These are phyloP conservation scores for Hirudo medicinalis DNA, from an alignment of 1,140 invertebrate genomes.

Conservation along the genomic window DNA sequence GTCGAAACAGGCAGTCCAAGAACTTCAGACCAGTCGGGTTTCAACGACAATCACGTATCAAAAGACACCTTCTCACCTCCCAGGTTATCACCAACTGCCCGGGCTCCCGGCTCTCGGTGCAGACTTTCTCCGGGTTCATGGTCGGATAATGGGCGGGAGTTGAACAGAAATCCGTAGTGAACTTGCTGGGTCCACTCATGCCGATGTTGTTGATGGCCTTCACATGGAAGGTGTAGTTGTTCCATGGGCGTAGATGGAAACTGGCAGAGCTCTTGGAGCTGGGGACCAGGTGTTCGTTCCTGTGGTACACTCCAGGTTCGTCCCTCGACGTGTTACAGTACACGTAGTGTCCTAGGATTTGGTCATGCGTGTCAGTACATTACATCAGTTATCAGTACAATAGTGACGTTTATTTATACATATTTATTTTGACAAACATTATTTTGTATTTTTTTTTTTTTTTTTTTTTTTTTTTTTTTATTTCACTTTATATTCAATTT, in stretches of 20 bases:
- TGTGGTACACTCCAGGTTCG: conserved; percentile 51
- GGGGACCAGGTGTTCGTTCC: neutral
- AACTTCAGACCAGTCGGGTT: no score
- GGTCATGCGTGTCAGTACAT: no score
- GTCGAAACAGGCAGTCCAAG: no score
- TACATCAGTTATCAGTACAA: no score
- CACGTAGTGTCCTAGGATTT: conserved; percentile 71
- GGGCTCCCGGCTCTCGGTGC: conserved; percentile 69
- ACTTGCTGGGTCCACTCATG: conserved; percentile 63
- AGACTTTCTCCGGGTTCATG: conserved; percentile 86
- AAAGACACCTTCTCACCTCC: conserved; percentile 49
- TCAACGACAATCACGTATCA: no score
- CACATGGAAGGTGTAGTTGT: conserved; percentile 91
- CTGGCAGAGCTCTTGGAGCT: neutral
- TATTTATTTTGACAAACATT: no score
- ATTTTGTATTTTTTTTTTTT: no score
- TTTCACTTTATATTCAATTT: no score
- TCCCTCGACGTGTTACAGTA: conserved; percentile 86
- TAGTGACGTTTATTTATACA: no score
- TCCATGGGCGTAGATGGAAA: conserved; percentile 55
- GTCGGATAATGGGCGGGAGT: conserved; percentile 75
- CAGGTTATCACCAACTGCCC: conserved; percentile 84
- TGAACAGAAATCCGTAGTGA: conserved; percentile 60
- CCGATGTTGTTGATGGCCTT: conserved; percentile 88
- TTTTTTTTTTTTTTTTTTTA: no score